Evolutionary conservation across 2,888 invertebrate species (phyloP).

Genomic region (Linnaemya vulpina): DNA sequence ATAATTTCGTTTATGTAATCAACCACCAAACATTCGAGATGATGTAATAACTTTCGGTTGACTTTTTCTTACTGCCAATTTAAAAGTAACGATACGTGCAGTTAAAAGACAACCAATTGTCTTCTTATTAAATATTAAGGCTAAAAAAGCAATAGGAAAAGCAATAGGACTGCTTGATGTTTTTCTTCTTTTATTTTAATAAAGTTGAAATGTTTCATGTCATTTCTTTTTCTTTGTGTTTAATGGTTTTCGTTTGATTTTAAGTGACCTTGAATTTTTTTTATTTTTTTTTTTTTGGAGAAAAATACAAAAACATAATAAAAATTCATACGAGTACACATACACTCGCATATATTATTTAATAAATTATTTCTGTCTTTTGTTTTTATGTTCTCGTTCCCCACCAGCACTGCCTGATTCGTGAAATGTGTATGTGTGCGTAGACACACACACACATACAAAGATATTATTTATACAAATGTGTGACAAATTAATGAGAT

Average conservation of each 20-base stretch:
- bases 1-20: constrained; percentile 38
- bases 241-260: constrained; percentile 14
- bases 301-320: constrained; percentile 25
- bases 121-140: neutral
- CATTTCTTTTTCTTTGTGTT: neutral
- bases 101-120: neutral
- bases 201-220: neutral
- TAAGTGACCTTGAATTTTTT: constrained; percentile 45
- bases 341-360: neutral
- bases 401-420: constrained; percentile 33
- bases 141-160: neutral
- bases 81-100: constrained; percentile 4
- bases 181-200: constrained; percentile 13
- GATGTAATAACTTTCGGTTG: constrained; percentile 22
- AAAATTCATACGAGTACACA: neutral
- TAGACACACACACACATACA: too few relatives aligned
- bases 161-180: neutral
- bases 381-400: constrained; percentile 1
- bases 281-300: neutral
- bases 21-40: constrained; percentile 18
- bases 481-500: constrained; percentile 61
- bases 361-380: constrained; percentile 45
- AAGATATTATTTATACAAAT: constrained; percentile 14
- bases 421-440: neutral
- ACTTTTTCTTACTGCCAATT: constrained; percentile 6